Base-by-base conservation (phyloP, 1,140 invertebrate genomes). In the Chlorops oryzae region DNA sequence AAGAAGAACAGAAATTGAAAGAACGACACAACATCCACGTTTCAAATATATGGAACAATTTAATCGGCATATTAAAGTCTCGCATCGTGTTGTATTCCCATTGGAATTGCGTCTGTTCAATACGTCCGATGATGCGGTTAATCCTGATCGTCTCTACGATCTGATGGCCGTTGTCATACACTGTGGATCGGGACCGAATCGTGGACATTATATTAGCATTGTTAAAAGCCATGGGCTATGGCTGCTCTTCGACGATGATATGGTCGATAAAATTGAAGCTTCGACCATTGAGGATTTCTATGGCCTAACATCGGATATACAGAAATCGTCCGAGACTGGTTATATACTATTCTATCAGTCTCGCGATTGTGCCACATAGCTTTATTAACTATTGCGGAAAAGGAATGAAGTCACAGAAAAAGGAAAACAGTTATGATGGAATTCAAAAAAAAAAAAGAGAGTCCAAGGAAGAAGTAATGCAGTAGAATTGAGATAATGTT, bases 271-370 rank as follows among this genome's bases (percentile, higher is more conserved):
- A 89, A 98, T 99, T 62, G 96, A 99, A 71, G 90, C 94, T 20
- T 93, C 93, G 48, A 87, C 94, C 51, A 98, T 99, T 75, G 96
- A 99, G 81, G 96, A 99, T 74, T 99, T 99, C 76, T 99, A 96
- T 77, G 97, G 97, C 59, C 82, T 99, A 57, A 96, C 96, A 17
- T 95, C 93, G 50, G 95, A 98, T 73, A 88, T 95, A 66, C 95
- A 98, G 71, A 99, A 98, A 76, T 98, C 93, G 60, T 96, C 93
- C 22, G 96, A 99, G 79, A 98, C 96, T 54, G 96, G 96, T 58
- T 99, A 99, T 74, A 99, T 99, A 72, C 77, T 99, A 57, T 99
- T 99, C 77, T 99, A 99, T 78, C 96, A 99, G 76, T 96, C 94
- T 32, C 83, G 93, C 72, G 95, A 98, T 67, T 72, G 69, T 48